Conservation (phyloP, 1,140 invertebrate species). For the Uloborus diversus region DNA sequence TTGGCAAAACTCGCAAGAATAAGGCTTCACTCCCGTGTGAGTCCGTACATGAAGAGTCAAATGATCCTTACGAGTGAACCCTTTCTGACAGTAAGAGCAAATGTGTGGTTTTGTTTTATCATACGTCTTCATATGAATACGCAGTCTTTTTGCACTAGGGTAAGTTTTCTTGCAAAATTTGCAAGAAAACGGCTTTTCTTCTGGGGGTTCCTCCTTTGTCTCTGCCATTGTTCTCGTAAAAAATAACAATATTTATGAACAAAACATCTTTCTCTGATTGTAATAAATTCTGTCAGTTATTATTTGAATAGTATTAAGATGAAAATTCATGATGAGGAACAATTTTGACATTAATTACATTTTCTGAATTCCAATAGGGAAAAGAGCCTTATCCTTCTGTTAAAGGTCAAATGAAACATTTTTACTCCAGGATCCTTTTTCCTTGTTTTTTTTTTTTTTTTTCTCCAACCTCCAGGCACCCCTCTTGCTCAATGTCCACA, state of each 20-base stretch:
- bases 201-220: not conserved
- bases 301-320: no score
- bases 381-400: no score
- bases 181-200: not conserved
- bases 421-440: no score
- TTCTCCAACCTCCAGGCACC: no score
- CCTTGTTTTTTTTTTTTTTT: no score
- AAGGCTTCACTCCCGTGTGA: conserved; percentile 86
- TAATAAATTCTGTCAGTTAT: not conserved
- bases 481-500: no score
- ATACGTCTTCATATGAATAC: no score
- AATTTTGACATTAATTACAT: no score
- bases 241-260: not conserved
- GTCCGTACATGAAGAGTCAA: conserved; percentile 80
- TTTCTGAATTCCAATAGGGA: no score
- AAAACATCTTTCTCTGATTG: not conserved
- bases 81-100: conserved; percentile 88
- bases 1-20: conserved; percentile 90
- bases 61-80: conserved; percentile 72
- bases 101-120: conserved; percentile 65
- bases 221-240: not conserved
- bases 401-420: no score
- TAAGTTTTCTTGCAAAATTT: not conserved
- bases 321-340: no score
- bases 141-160: not conserved